Percentiles rank a stretch among this genome's conserved stretches.
Conservation (phyloP, 2,113 vertebrate species). For the zebrafish (Danio rerio) region DNA sequence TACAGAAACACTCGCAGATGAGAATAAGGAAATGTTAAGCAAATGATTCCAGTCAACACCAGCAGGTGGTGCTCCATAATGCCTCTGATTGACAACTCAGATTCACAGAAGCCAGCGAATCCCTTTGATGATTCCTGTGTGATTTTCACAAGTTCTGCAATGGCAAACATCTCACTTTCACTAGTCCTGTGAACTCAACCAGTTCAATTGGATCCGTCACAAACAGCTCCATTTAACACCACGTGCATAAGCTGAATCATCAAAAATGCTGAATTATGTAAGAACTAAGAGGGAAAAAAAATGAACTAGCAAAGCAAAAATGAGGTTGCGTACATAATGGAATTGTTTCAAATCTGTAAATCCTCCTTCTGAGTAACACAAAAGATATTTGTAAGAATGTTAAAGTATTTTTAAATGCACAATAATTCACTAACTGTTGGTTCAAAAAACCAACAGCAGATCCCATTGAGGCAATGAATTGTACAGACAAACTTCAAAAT, state of each 20-base stretch:
- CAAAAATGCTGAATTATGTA: neutral
- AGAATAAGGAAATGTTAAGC: neutral
- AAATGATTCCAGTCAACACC: neutral
- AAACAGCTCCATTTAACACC: constrained; percentile 38
- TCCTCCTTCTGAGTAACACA: no score
- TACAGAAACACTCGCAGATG: neutral
- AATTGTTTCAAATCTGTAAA: no score
- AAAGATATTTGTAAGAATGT: no score
- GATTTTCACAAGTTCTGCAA: constrained; percentile 46
- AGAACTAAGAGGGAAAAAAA: no score
- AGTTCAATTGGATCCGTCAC: no score
- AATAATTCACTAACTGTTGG: no score
- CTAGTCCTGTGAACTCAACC: constrained; percentile 25
- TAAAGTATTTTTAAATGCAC: no score
- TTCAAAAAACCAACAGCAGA: no score
- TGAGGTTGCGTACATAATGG: no score
- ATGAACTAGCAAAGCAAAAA: no score
- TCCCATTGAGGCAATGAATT: no score
- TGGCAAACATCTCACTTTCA: constrained; percentile 47
- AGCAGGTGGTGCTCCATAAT: constrained; percentile 17
- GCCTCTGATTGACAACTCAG: constrained; percentile 6
- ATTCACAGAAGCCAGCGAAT: constrained; percentile 48
- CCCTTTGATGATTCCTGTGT: constrained; percentile 47
- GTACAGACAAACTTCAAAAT: neutral
- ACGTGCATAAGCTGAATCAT: constrained; percentile 16